Base-by-base conservation (phyloP, 2,797 vertebrate species). In the Pantherophis vulpinus region DNA sequence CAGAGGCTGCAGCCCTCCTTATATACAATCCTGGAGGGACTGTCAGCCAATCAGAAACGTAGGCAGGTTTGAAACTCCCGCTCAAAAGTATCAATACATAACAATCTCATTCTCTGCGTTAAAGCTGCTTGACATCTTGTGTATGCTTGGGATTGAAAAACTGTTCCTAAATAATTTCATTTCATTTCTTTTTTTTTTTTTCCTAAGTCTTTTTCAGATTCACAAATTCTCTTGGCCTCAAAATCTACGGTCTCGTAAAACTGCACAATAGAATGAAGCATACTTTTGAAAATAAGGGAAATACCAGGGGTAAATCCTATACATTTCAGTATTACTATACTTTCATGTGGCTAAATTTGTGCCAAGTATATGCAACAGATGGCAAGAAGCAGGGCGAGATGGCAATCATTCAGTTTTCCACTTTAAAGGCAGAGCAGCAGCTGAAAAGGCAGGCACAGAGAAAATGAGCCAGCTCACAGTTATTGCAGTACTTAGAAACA, bases 391-490 rank as follows among this genome's bases (percentile, higher is more conserved):
- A 54, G 56, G 79, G 42, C 55, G 88, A 93, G 56, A 25, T 91
- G 63, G 55, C 63, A 91, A 88, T 91, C 86, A 91, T 79, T 61
- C 11, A 29, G 86, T 66, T 79, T 83, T 51, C n/a, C 29, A 6
- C 29, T 54, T 91, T 93, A 83, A 91, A 32, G 7, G 32, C 58
- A 87, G 13, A 93, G 47, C 92, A 61, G 55, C 92, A 60, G 90
- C 54, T 91, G 66, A 88, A 47, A 59, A 91, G 74, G 79, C 90
- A 55, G 86, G 12, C 56, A 79, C 90, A 88, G 90, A 61, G 93
- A 91, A 93, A 91, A 93, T 93, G 91, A 93, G 86, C 42, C 56
- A 61, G 66, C 86, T n/a, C 14, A 79, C 90, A 61, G 56, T 91
- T 93, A 10, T 66, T 32, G 90, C 87, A 47, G 70, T 70, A 42